phyloP scores from a whole-genome alignment of 2,888 invertebrate species.

The Dichetophora obliterata region DNA sequence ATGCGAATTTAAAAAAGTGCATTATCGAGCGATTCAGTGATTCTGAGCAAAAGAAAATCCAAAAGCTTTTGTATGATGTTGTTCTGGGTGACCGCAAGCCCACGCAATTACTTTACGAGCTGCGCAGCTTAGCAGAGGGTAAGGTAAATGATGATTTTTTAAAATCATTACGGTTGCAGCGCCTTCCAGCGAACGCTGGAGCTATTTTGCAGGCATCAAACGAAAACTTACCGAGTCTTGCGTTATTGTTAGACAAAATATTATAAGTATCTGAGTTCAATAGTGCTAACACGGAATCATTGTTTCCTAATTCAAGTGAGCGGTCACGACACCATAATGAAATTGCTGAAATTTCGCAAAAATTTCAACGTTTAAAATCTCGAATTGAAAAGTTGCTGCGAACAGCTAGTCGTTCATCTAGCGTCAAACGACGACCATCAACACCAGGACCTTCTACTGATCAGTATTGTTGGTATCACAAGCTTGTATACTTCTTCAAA shows the following conservation, averaged over 20 bases:
- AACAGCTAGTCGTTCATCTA: background rate
- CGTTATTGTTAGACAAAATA: background rate
- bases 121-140: too few species aligned
- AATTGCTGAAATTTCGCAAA: background rate
- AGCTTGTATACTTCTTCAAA: too few species aligned
- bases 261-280: background rate
- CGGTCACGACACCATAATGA: background rate
- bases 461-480: background rate
- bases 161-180: background rate
- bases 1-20: too few species aligned
- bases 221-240: background rate
- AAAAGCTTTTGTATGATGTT: too few species aligned
- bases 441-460: background rate
- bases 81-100: too few species aligned
- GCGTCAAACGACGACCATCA: background rate
- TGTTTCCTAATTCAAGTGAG: too few species aligned
- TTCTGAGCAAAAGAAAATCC: too few species aligned
- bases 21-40: too few species aligned
- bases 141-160: background rate
- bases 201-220: background rate
- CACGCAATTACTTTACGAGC: too few species aligned
- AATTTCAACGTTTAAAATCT: background rate
- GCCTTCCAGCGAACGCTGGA: background rate
- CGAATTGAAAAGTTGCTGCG: background rate
- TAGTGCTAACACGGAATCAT: background rate